Conservation (phyloP, 2,113 vertebrate genomes). For the Tauraco erythrolophus region DNA sequence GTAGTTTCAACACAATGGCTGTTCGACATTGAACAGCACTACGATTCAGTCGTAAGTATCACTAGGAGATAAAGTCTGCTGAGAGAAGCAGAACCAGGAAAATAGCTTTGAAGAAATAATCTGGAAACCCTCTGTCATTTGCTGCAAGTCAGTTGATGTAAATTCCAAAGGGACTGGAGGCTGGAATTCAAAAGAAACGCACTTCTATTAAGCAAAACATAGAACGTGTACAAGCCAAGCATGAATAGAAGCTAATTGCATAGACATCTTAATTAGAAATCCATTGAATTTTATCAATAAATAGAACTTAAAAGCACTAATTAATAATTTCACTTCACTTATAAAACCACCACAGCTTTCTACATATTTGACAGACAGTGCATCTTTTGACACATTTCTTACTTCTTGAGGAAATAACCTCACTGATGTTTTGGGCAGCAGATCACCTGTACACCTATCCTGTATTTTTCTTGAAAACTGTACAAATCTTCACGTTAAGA, state of each 20-base stretch:
- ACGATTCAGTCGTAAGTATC: background rate
- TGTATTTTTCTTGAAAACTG: background rate
- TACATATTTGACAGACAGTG: background rate
- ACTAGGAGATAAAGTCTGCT: slow-evolving; percentile 14
- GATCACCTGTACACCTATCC: background rate
- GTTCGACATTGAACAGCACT: background rate
- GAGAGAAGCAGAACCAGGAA: slow-evolving; percentile 12
- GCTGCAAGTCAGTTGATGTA: background rate
- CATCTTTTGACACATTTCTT: background rate
- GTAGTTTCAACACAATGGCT: background rate
- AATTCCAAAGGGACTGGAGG: slow-evolving; percentile 13
- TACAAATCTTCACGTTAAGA: background rate
- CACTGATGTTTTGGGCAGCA: background rate
- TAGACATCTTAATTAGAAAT: background rate
- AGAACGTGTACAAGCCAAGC: background rate
- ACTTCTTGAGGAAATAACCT: background rate
- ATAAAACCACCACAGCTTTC: background rate
- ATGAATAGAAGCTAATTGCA: background rate
- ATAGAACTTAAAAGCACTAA: background rate
- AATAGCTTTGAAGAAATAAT: background rate
- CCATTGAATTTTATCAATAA: background rate
- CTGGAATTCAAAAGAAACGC: slow-evolving; percentile 30
- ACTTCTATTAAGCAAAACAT: slow-evolving; percentile 10
- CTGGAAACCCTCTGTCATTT: slow-evolving; percentile 11
- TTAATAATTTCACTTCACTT: background rate